Conservation (phyloP, 2,113 vertebrate species). For the Xenopus borealis region DNA sequence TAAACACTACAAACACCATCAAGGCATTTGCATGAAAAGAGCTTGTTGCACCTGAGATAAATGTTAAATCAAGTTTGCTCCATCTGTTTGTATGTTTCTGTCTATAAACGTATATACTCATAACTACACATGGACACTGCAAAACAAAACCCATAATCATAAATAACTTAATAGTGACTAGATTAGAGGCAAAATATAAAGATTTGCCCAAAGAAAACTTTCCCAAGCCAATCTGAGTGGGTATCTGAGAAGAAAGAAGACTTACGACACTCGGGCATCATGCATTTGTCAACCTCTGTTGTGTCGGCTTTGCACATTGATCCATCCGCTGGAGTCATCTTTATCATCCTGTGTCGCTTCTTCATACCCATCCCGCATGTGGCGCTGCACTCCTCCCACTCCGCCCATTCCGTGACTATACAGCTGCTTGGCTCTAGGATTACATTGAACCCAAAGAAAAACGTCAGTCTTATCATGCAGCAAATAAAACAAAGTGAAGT, state of each 20-base stretch:
- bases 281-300: conserved; percentile 93
- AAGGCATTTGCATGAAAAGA: too few relatives aligned
- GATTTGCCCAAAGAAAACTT: not conserved
- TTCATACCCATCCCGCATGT: conserved; percentile 92
- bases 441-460: not conserved
- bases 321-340: conserved; percentile 90
- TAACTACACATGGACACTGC: too few relatives aligned
- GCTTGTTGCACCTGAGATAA: too few relatives aligned
- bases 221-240: not conserved
- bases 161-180: too few relatives aligned
- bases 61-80: too few relatives aligned
- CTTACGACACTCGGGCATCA: conserved; percentile 99
- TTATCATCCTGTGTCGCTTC: conserved; percentile 88
- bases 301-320: conserved; percentile 89
- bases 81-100: too few relatives aligned
- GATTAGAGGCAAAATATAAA: too few relatives aligned
- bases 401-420: conserved; percentile 91
- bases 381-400: conserved; percentile 95
- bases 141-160: too few relatives aligned
- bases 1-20: too few relatives aligned
- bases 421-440: conserved; percentile 87
- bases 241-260: conserved; percentile 13
- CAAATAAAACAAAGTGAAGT: not conserved
- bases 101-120: too few relatives aligned
- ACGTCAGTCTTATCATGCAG: not conserved